Percentiles rank a stretch among this genome's conserved stretches.
These are phyloP conservation scores for Microctenopoma steveboyesi DNA, from an alignment of 2,797 vertebrate genomes.

Conservation along the genomic window DNA sequence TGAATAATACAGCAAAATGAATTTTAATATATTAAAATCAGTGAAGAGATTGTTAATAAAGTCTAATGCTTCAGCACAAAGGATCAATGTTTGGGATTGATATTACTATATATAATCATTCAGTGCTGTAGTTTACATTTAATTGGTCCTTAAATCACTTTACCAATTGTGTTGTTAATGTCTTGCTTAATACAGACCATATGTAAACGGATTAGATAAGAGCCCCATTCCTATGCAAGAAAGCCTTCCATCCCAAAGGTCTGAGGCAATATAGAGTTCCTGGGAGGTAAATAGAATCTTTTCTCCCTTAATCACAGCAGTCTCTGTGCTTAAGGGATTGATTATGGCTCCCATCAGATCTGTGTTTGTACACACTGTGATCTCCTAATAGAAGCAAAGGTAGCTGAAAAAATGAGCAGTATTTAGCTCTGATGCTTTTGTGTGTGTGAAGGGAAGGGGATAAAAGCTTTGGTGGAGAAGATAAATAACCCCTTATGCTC, in stretches of 20 bases:
- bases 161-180: background rate
- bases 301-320: conserved; percentile 4
- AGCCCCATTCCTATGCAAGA: background rate
- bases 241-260: conserved; percentile 13
- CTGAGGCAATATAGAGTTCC: conserved; percentile 8
- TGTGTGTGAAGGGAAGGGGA: conserved; percentile 35
- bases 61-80: background rate
- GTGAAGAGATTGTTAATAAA: background rate
- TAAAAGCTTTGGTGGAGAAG: conserved; percentile 42
- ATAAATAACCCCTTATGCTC: conserved; percentile 43
- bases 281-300: conserved; percentile 43
- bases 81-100: too few species aligned
- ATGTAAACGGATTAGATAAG: too few species aligned
- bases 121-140: too few species aligned
- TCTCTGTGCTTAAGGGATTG: conserved; percentile 59
- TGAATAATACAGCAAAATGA: background rate
- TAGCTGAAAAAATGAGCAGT: conserved; percentile 44
- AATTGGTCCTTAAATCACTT: too few species aligned
- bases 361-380: conserved; percentile 60
- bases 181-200: background rate
- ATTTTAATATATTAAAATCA: background rate
- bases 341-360: conserved; percentile 62
- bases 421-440: conserved; percentile 27
- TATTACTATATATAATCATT: too few species aligned
- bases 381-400: conserved; percentile 55